Base-by-base conservation (phyloP, 2,797 vertebrate genomes). In the Phrynocephalus guinanensis region DNA sequence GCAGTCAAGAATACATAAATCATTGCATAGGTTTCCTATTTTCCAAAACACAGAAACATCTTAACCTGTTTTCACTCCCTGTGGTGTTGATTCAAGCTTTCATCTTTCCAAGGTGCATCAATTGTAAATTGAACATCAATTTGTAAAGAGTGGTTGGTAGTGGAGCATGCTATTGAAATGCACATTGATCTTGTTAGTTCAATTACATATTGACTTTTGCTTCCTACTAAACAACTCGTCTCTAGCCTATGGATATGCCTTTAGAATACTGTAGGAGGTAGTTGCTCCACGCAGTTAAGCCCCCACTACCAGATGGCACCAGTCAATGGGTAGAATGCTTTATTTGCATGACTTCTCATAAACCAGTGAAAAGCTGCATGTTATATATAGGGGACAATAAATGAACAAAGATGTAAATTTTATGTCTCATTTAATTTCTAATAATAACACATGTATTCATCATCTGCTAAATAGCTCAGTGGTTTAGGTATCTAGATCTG, bases 151-250 rank as follows among this genome's bases (percentile, higher is more conserved):
- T 66, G 38, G 48, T 72, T 56, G 79, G 66, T 68, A 87, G 88
- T 4, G 26, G 63, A 3, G 2, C 15, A 11, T 1, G 56, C n/a
- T 50, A 33, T 18, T 2, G 1, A 76, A 38, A 78, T 77, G 88
- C 86, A 60, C 88, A 78, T 83, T 30, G 85, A 56, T 86, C 75
- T 91, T 15, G 6, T 52, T 52, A 81, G 73, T 85, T 91, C 89
- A 80, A 50, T 87, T 28, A 66, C 11, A 33, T 11, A 56, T 38
- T 26, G 72, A 86, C 79, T 93, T 93, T 91, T 82, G 83, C 86
- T 87, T 13, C n/a, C 60, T 70, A 16, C 48, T 2, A 0, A 89
- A 90, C 18, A 87, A 30, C 11, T 87, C 85, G 89, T 88, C 85
- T 82, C 30, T 76, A 81, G 71, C 77, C 13, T 48, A 87, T 56